These are phyloP conservation scores for Tupiocoris notatus DNA, from an alignment of 2,888 invertebrate genomes.

Conservation along the genomic window DNA sequence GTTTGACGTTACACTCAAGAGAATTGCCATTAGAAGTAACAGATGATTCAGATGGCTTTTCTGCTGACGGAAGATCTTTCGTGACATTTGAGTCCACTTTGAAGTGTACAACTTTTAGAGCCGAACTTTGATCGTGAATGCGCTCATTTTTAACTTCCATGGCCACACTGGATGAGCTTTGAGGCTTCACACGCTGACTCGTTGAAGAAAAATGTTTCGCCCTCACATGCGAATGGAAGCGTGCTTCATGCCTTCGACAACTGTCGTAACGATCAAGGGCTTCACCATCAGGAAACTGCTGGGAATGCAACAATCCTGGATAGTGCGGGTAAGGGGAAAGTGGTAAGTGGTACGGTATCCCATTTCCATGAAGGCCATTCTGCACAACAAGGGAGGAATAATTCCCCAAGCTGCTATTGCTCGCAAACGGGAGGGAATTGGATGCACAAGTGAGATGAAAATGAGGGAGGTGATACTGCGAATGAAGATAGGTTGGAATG, in stretches of 20 bases:
- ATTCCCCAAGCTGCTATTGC: not conserved
- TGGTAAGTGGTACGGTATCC: not conserved
- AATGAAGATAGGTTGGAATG: not conserved
- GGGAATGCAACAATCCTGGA: not conserved
- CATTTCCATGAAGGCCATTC: not conserved
- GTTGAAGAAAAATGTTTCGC: not conserved
- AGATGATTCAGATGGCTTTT: not conserved
- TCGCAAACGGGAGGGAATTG: not conserved
- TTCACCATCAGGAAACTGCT: not conserved
- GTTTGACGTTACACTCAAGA: not conserved
- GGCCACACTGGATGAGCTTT: not conserved
- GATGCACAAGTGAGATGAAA: not conserved
- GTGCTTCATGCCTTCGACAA: not conserved
- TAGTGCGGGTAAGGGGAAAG: not conserved
- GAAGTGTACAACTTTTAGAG: not conserved
- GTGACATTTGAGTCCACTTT: not conserved
- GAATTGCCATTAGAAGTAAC: not conserved
- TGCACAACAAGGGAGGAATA: not conserved
- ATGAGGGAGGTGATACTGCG: slow-evolving; percentile 1
- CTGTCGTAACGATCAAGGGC: not conserved
- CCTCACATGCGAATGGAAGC: not conserved
- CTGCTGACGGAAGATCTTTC: not conserved
- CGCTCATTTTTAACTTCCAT: not conserved
- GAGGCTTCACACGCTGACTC: not conserved
- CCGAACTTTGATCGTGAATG: not conserved